Evolutionary conservation across 2,113 vertebrate species (phyloP), one percentile per base, ranked within the genome.

Genomic region (Mola mola): DNA sequence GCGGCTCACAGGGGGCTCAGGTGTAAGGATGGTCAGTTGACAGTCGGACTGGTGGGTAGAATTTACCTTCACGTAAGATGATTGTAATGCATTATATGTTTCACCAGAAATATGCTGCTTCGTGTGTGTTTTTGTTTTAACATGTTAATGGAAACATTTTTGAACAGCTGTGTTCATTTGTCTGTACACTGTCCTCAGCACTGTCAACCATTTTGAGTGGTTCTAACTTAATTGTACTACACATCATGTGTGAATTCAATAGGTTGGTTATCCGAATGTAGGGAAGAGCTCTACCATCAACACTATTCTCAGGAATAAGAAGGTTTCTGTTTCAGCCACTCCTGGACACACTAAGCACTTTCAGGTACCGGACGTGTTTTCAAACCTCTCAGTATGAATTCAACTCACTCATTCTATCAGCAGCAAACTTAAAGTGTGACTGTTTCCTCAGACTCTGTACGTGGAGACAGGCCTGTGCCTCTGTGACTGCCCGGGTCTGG

Each of bases 241-340:
- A n/a, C n/a, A n/a, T n/a, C n/a, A n/a, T 50, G 6, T 42, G 3
- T 50, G 26, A 6, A 22, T 73, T 19, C n/a, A 36, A 69, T 67
- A 94, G 97, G 97, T 99, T 12, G 97, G 97, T 2, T 99, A 99
- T 89, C 97, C 97, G 9, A 99, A 99, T 4, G 97, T 99, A 47
- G 97, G 97, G 6, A 99, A 99, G 83, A 99, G 97, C 85, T 98
- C 97, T 0, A 98, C 96, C 6, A 97, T 99, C 88, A 99, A 99
- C 90, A 96, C 97, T 34, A 95, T 99, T 77, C 72, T 99, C 20
- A 93, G 95, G 61, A 93, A 99, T 81, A 99, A 99, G 89, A 98
- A 97, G 69, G 96, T 98, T 20, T 98, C 97, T 0, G 97, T 99
- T 41, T 99, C 97, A 42, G 94, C 96, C 24, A 99, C 96, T 0